Percentiles rank a stretch among this genome's conserved stretches.
Conservation (phyloP, 1,140 invertebrate species). For the Pentalonia nigronervosa region DNA sequence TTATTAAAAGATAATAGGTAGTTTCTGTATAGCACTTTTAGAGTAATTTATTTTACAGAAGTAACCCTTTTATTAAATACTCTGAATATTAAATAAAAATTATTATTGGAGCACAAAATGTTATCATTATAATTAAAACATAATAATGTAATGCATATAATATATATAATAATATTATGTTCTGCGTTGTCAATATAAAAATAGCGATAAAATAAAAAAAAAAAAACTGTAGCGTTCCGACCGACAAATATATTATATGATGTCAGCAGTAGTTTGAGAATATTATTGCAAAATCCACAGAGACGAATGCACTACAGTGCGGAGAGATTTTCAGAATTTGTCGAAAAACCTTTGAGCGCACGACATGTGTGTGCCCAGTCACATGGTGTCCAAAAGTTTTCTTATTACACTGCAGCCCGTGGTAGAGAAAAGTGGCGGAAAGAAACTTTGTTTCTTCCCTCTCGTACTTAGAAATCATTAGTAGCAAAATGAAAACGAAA, state of each 20-base stretch:
- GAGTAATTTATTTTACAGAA: not conserved
- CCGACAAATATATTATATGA: not conserved
- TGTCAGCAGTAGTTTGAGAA: not conserved
- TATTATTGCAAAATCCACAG: not conserved
- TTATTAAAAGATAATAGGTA: not conserved
- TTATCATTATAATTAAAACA: not conserved
- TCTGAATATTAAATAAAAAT: not conserved
- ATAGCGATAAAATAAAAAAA: not conserved
- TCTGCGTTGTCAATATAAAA: not conserved
- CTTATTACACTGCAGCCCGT: conserved; percentile 8
- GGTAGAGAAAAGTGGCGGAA: not conserved
- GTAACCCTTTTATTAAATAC: not conserved
- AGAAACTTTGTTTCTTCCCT: conserved; percentile 20
- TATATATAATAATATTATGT: too few species aligned
- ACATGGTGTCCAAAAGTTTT: conserved; percentile 54
- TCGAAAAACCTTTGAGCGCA: not conserved
- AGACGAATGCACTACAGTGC: not conserved
- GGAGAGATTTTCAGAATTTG: not conserved
- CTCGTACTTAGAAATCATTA: conserved; percentile 53
- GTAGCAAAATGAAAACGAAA: conserved; percentile 52
- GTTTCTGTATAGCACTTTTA: not conserved
- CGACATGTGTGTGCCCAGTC: conserved; percentile 16
- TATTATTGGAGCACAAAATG: not conserved
- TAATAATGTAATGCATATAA: not conserved
- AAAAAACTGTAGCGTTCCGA: not conserved